phyloP scores from a whole-genome alignment of 2,888 invertebrate species.

The Tenodera sinensis region DNA sequence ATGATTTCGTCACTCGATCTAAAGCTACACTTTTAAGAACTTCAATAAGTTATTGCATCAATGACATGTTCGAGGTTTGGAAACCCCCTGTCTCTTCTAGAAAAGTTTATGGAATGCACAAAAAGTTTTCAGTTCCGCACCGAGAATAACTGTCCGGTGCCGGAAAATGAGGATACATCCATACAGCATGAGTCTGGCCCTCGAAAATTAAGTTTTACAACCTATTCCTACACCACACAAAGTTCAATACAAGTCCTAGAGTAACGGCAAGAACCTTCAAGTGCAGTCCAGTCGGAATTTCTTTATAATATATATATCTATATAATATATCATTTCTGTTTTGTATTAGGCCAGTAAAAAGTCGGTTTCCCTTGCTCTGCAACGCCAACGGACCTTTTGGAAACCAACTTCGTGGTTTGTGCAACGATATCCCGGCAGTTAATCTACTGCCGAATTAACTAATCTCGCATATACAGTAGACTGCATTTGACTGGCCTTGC shows the following conservation, averaged over 20 bases:
- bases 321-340: slow-evolving; percentile 11
- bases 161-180: slow-evolving; percentile 33
- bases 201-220: slow-evolving; percentile 33
- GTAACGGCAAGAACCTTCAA: slow-evolving; percentile 33
- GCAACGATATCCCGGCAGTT: slow-evolving; percentile 10
- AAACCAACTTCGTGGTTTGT: slow-evolving; percentile 26
- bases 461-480: slow-evolving; percentile 21
- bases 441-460: not conserved
- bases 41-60: slow-evolving; percentile 51
- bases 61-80: slow-evolving; percentile 52
- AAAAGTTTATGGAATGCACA: slow-evolving; percentile 35
- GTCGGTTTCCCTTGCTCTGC: slow-evolving; percentile 4
- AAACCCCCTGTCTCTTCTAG: slow-evolving; percentile 43
- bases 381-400: not conserved
- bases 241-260: slow-evolving; percentile 34
- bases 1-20: slow-evolving; percentile 33
- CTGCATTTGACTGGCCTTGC: slow-evolving; percentile 35
- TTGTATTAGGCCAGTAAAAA: slow-evolving; percentile 32
- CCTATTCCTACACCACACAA: slow-evolving; percentile 36
- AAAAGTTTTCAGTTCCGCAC: slow-evolving; percentile 35
- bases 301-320: not conserved
- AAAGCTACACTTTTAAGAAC: slow-evolving; percentile 35
- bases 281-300: slow-evolving; percentile 30
- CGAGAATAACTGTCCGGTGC: slow-evolving; percentile 31
- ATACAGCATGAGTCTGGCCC: slow-evolving; percentile 33